A percentile compares a stretch with the other conserved stretches of the same genome.
These are phyloP conservation scores for Rugalucina vietnamica DNA, from an alignment of 2,888 invertebrate genomes.

Conservation along the genomic window DNA sequence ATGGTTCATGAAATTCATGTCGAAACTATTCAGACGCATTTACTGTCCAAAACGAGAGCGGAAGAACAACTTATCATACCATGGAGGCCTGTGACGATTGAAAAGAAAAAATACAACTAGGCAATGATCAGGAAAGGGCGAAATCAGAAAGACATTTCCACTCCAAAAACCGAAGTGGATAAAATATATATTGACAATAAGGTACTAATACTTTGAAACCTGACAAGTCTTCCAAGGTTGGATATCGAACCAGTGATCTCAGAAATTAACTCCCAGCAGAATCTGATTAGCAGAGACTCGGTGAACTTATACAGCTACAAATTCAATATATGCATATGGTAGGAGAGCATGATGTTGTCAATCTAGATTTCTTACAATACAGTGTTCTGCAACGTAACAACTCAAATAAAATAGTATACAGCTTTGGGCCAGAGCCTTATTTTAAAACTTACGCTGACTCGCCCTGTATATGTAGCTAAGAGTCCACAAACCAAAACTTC, in stretches of 20 bases:
- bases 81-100: neutral
- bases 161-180: no score
- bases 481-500: no score
- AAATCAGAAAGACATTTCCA: no score
- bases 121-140: no score
- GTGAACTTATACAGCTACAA: neutral
- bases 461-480: no score
- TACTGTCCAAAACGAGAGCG: neutral
- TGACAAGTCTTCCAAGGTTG: neutral
- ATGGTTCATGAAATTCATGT: no score
- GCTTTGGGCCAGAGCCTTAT: no score
- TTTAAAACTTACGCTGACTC: no score
- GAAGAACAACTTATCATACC: neutral
- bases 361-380: neutral
- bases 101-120: no score
- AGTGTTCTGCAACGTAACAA: neutral
- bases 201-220: neutral
- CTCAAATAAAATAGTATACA: no score
- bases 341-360: neutral
- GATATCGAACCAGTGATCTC: neutral
- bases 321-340: neutral
- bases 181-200: no score
- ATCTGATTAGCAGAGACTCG: neutral
- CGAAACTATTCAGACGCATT: neutral
- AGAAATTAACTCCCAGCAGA: neutral